These are phyloP conservation scores for Zaprionus capensis DNA, from an alignment of 1,140 invertebrate species.

Conservation along the genomic window DNA sequence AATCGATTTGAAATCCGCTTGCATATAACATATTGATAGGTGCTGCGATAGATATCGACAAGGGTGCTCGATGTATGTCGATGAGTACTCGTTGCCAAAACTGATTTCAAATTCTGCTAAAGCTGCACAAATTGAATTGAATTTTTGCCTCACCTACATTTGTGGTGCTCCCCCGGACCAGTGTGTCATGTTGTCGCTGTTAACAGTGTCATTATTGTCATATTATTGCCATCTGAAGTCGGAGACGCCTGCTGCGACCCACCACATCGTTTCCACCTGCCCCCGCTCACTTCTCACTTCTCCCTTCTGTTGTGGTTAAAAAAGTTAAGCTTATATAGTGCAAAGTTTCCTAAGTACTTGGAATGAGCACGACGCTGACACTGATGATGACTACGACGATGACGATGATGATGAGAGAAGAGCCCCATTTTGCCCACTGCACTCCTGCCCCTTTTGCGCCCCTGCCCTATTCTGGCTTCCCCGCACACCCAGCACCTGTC, in stretches of 20 bases:
- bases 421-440: neutral
- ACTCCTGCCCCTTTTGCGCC: neutral
- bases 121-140: constrained; percentile 5
- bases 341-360: constrained; percentile 73
- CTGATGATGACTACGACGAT: constrained; percentile 27
- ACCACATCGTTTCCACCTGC: neutral
- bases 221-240: constrained; percentile 60
- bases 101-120: neutral
- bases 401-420: constrained; percentile 10
- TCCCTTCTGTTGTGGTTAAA: constrained; percentile 19
- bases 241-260: constrained; percentile 11
- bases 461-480: neutral
- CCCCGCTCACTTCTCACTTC: neutral
- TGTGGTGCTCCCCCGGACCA: neutral
- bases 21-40: constrained; percentile 8
- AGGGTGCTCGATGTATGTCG: neutral
- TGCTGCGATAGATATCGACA: constrained; percentile 2
- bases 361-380: constrained; percentile 36
- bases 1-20: constrained; percentile 6
- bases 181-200: constrained; percentile 45
- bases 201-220: constrained; percentile 74
- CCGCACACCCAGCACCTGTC: constrained; percentile 13
- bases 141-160: neutral
- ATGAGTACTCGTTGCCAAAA: neutral
- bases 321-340: constrained; percentile 72